A percentile compares a stretch with the other conserved stretches of the same genome.
Conservation (phyloP, 2,888 invertebrate genomes). For the Adineta ricciae region DNA sequence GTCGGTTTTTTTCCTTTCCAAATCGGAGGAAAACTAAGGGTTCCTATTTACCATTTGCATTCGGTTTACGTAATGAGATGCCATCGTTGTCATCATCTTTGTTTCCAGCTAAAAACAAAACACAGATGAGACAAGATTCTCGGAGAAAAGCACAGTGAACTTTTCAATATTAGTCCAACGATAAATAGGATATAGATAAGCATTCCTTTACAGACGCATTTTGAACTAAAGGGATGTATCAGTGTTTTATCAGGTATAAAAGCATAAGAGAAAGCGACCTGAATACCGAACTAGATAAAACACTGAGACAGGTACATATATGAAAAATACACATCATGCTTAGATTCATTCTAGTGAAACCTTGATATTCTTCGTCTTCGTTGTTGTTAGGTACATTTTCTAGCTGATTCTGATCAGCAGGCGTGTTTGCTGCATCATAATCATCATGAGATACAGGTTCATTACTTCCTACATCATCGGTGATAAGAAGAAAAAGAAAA, state of each 20-base stretch:
- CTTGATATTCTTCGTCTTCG: not conserved
- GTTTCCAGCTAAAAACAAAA: no score
- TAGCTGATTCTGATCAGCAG: not conserved
- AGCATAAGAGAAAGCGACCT: no score
- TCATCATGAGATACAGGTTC: not conserved
- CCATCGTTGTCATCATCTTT: no score
- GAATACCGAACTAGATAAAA: not conserved
- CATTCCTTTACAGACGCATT: not conserved
- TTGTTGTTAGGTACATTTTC: not conserved
- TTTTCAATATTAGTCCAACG: not conserved
- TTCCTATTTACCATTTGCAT: no score
- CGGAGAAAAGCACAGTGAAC: not conserved
- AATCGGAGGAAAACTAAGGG: no score
- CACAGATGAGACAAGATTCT: not conserved
- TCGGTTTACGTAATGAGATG: no score
- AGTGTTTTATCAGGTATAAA: not conserved
- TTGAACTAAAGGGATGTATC: not conserved
- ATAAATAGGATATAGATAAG: not conserved
- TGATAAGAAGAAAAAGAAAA: not conserved
- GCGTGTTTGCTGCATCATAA: not conserved
- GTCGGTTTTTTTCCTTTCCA: no score
- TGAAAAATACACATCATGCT: not conserved
- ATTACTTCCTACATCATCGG: not conserved
- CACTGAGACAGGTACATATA: not conserved
- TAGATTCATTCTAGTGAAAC: not conserved